These are phyloP conservation scores for Mionectes macconnelli DNA, from an alignment of 2,113 vertebrate genomes.

Conservation along the genomic window DNA sequence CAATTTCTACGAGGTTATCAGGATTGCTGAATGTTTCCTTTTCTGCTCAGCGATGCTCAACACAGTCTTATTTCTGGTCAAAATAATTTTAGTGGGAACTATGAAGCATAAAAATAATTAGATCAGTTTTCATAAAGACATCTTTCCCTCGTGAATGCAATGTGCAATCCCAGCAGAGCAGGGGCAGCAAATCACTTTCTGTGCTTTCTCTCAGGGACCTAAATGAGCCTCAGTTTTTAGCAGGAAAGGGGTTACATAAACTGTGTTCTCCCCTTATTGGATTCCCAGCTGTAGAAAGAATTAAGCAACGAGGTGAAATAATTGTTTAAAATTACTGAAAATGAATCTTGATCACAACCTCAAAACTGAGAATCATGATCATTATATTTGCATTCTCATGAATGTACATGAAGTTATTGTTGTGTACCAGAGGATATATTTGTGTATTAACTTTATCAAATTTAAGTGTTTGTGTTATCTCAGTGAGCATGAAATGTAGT, in stretches of 20 bases:
- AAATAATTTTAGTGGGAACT: neutral
- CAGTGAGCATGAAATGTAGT: constrained; percentile 50
- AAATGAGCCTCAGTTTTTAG: neutral
- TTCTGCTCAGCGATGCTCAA: neutral
- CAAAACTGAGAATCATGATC: neutral
- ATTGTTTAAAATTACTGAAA: constrained; percentile 60
- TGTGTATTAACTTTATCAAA: constrained; percentile 44
- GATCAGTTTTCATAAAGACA: neutral
- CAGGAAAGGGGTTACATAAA: neutral
- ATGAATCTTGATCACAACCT: constrained; percentile 44
- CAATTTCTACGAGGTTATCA: neutral
- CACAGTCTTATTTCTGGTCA: neutral
- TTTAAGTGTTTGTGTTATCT: constrained; percentile 49
- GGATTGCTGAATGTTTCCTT: neutral
- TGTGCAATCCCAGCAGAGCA: neutral
- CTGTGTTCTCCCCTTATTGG: neutral
- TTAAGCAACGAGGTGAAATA: constrained; percentile 46
- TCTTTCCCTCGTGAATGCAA: neutral
- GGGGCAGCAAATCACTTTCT: neutral
- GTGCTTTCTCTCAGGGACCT: neutral
- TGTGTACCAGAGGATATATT: constrained; percentile 33
- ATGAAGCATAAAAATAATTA: neutral
- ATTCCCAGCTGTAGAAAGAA: constrained; percentile 26
- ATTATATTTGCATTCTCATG: constrained; percentile 56
- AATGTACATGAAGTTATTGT: constrained; percentile 45